Conservation (phyloP, 1,140 invertebrate species). For the Melanaphis sacchari region DNA sequence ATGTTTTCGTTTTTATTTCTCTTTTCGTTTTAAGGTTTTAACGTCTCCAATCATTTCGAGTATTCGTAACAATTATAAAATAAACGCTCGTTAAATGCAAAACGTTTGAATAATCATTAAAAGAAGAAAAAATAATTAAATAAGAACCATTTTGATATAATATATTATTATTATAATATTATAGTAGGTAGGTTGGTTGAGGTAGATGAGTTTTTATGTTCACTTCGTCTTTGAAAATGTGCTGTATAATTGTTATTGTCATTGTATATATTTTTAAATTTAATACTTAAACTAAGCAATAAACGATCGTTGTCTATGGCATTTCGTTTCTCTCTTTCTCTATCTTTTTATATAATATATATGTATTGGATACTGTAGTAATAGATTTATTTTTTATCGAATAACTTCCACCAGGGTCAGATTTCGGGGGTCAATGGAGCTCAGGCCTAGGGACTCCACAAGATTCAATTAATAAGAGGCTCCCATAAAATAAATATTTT, state of each 20-base stretch:
- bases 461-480: no score
- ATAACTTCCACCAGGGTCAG: no score
- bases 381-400: neutral
- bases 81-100: neutral
- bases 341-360: no score
- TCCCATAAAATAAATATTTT: no score
- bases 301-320: neutral
- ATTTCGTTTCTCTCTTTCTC: neutral
- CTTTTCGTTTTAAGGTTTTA: neutral
- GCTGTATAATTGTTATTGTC: neutral
- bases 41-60: neutral
- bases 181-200: neutral
- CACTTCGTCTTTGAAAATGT: neutral
- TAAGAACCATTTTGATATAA: neutral
- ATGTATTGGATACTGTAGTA: no score
- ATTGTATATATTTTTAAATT: neutral
- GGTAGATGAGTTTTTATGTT: neutral
- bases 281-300: neutral
- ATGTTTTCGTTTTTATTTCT: conserved; percentile 28
- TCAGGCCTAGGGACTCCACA: no score
- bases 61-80: neutral
- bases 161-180: neutral
- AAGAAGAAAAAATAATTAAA: neutral
- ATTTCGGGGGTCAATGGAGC: no score
- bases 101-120: neutral